These are phyloP conservation scores for Lacanobia oleracea DNA, from an alignment of 2,888 invertebrate genomes.

Conservation along the genomic window DNA sequence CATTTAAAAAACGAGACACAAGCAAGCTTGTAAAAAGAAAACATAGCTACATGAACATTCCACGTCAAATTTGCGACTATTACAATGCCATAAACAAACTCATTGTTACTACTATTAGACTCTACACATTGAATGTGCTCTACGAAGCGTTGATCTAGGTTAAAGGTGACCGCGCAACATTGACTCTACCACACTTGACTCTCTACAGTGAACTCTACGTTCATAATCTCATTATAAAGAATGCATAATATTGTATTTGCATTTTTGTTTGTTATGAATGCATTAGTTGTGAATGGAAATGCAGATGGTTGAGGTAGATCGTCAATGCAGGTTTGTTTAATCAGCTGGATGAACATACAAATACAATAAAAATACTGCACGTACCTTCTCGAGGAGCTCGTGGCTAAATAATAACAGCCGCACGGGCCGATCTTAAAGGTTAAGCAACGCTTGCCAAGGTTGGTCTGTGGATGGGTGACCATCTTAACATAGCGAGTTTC, in stretches of 20 bases:
- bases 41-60: neutral
- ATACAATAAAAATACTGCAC: too few species aligned
- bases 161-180: slow-evolving; percentile 71
- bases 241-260: slow-evolving; percentile 16
- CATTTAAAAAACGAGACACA: too few species aligned
- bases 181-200: slow-evolving; percentile 62
- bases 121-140: slow-evolving; percentile 19
- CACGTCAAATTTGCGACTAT: neutral
- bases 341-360: neutral
- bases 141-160: slow-evolving; percentile 58
- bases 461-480: too few species aligned
- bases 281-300: slow-evolving; percentile 23
- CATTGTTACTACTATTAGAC: slow-evolving; percentile 28
- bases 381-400: too few species aligned
- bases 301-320: neutral
- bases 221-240: slow-evolving; percentile 2
- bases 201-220: slow-evolving; percentile 50
- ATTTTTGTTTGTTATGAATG: slow-evolving; percentile 13
- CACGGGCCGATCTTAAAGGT: too few species aligned
- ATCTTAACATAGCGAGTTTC: too few species aligned
- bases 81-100: neutral
- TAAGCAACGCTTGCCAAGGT: too few species aligned
- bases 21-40: too few species aligned
- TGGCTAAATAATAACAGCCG: too few species aligned
- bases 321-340: neutral